Evolutionary conservation across 92 coral and sea anemone genomes (phyloP), one percentile per base, ranked within the genome.

Genomic region (Phenganax marumi): DNA sequence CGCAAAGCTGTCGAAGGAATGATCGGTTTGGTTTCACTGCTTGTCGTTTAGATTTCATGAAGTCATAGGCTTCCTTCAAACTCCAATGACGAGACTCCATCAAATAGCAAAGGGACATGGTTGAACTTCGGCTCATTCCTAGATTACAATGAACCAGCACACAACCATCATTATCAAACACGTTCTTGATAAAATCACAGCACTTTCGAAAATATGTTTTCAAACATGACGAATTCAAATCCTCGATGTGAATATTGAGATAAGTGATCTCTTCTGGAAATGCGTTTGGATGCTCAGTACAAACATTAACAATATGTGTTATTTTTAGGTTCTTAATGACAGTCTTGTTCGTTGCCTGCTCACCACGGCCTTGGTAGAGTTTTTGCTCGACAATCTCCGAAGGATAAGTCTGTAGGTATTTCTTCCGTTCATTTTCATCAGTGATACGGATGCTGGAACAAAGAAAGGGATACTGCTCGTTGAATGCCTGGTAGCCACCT

Each of bases 91-190:
- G 84, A 26, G 93, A 86, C 58, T 96, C 90, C 87, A 96, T 96
- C 21, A 96, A 85, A 85, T 96, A 96, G 19, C 97, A 88, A 60
- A 96, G 85, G 10, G 88, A 87, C 49, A 93, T 85, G 10, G 99
- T 91, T 1, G 99, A 96, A 66, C 99, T 96, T 46, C 99, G 91
- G 62, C 99, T 96, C 54, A 96, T 97, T 17, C 99, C 99, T 47
- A 96, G 87, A 83, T 96, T 93, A 61, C 99, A 96, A 76, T 96
- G 99, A 8, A 96, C 96, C 76, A 96, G 73, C 53, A 89, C 97
- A 50, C 96, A 86, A 17, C 99, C 99, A 17, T 92, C 93, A 14
- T 66, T 61, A 66, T 80, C 73, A 39, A 96, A 68, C 16, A 97
- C 94, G 56, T 89, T 79, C 46, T 50, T 80, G 52, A 96, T 84